phyloP scores from a whole-genome alignment of 2,888 invertebrate genomes.

The Protophormia terraenovae region DNA sequence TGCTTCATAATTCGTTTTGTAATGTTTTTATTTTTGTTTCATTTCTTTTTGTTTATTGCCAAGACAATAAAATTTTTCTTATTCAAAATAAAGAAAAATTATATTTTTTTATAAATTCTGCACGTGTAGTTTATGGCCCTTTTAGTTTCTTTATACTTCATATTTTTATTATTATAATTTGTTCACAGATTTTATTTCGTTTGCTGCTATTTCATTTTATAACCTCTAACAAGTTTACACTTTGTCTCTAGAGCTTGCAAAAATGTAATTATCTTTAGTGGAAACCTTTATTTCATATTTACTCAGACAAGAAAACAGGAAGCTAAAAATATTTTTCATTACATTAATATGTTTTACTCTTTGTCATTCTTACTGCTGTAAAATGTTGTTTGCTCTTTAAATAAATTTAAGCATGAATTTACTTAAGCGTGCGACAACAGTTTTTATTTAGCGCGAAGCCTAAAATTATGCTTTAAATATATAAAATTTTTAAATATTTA shows the following conservation, averaged over 20 bases:
- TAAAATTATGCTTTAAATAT: background rate
- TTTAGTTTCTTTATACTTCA: background rate
- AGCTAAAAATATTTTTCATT: background rate
- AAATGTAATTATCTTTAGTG: slow-evolving; percentile 25
- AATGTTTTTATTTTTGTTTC: background rate
- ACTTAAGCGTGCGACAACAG: too few relatives aligned
- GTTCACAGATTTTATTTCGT: background rate
- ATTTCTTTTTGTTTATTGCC: background rate
- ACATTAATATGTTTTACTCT: too few relatives aligned
- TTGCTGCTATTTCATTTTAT: background rate
- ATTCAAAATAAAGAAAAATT: background rate
- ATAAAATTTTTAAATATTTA: background rate
- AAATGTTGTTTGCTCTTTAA: too few relatives aligned
- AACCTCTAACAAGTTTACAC: slow-evolving; percentile 32
- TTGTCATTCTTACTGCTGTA: too few relatives aligned
- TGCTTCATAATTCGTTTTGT: background rate
- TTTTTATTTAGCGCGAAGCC: background rate
- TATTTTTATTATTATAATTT: background rate
- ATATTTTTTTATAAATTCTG: slow-evolving; percentile 3
- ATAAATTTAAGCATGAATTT: too few relatives aligned
- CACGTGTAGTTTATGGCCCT: background rate
- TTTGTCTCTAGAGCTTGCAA: slow-evolving; percentile 6
- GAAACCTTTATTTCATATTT: background rate
- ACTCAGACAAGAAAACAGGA: background rate
- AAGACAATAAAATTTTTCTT: background rate